These are phyloP conservation scores for Spondyliosoma cantharus DNA, from an alignment of 2,797 vertebrate species.

Conservation along the genomic window DNA sequence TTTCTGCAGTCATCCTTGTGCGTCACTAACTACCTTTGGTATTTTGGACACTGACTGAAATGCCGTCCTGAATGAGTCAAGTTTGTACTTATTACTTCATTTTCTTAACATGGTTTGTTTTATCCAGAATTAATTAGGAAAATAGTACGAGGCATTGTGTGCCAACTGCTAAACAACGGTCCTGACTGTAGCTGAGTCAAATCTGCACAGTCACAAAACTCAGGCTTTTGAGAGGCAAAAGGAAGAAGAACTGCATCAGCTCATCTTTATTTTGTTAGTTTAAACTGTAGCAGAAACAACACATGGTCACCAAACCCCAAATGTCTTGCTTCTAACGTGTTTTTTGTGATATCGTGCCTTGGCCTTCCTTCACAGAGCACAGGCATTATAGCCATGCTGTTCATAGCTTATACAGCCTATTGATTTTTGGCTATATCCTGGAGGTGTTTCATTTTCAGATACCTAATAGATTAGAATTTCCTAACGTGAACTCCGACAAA, in stretches of 20 bases:
- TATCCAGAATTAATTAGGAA: background rate
- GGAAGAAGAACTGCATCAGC: background rate
- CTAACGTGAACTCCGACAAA: slow-evolving; percentile 24
- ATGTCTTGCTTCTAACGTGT: background rate
- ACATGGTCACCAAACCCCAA: background rate
- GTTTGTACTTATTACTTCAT: background rate
- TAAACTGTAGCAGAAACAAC: no score
- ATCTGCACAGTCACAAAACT: no score
- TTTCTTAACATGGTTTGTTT: background rate
- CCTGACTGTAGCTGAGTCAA: no score
- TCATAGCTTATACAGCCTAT: slow-evolving; percentile 1
- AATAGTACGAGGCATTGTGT: no score
- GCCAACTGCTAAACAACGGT: no score
- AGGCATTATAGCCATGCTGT: background rate
- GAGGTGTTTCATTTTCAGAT: slow-evolving; percentile 29
- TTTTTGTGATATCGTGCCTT: background rate
- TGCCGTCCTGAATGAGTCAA: background rate
- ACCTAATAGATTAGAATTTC: slow-evolving; percentile 21
- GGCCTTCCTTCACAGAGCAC: background rate
- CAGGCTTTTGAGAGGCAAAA: background rate
- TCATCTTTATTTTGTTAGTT: background rate
- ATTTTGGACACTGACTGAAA: background rate
- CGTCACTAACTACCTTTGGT: background rate
- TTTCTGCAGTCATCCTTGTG: background rate
- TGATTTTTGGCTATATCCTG: slow-evolving; percentile 27